These are phyloP conservation scores for Hippocampus comes DNA, from an alignment of 2,113 vertebrate species.

Conservation along the genomic window DNA sequence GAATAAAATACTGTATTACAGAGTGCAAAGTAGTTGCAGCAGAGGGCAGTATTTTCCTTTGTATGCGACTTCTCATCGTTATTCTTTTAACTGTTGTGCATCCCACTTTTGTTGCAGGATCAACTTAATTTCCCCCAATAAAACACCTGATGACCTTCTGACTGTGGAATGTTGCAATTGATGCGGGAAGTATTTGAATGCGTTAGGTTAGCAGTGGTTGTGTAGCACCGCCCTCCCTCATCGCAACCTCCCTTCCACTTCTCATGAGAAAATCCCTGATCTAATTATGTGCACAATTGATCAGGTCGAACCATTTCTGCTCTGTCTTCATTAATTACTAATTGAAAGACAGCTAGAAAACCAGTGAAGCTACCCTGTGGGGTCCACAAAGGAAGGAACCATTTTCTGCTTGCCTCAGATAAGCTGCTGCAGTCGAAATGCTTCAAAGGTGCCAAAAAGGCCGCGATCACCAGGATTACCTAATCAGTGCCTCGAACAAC, in stretches of 20 bases:
- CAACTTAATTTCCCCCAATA: neutral
- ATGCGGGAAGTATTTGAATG: slow-evolving; percentile 1
- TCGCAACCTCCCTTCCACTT: neutral
- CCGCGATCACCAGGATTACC: neutral
- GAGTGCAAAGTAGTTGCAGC: slow-evolving; percentile 15
- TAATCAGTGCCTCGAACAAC: neutral
- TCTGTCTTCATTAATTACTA: slow-evolving; percentile 56
- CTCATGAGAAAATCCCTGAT: slow-evolving; percentile 41
- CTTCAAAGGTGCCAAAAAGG: slow-evolving; percentile 4
- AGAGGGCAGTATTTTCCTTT: slow-evolving; percentile 61
- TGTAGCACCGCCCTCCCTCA: slow-evolving; percentile 2
- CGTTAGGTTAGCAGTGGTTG: neutral
- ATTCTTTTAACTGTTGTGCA: neutral
- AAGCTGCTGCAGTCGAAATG: neutral
- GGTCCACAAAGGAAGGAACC: slow-evolving; percentile 5
- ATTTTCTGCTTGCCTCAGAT: slow-evolving; percentile 1
- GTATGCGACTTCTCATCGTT: neutral
- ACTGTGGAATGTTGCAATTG: neutral
- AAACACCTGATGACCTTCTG: neutral
- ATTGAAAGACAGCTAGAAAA: slow-evolving; percentile 61
- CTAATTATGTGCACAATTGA: slow-evolving; percentile 60
- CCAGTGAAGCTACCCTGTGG: slow-evolving; percentile 8
- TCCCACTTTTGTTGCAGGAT: neutral
- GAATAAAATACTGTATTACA: neutral
- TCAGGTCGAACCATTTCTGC: slow-evolving; percentile 45